A percentile compares a stretch with the other conserved stretches of the same genome.
phyloP scores from a whole-genome alignment of 2,888 invertebrate genomes.

The Seira sanloemensis region DNA sequence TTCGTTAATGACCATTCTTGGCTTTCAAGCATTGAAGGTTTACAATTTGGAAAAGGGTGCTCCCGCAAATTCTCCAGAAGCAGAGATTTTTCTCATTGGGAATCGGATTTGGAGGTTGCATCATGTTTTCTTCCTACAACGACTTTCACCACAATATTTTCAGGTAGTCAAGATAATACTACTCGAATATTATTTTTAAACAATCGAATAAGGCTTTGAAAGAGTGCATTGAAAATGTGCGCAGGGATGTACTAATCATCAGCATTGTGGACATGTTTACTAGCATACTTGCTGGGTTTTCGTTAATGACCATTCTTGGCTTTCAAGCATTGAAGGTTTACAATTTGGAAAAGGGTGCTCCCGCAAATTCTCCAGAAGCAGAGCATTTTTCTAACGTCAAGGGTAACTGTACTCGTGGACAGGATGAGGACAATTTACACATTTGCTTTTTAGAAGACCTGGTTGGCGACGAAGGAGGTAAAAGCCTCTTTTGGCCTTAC shows the following conservation, averaged over 20 bases:
- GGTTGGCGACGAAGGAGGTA: constrained; percentile 32
- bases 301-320: constrained; percentile 82
- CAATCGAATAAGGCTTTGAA: too few species aligned
- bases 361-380: too few species aligned
- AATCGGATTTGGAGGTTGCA: constrained; percentile 84
- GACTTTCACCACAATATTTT: constrained; percentile 82
- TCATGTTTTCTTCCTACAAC: constrained; percentile 88
- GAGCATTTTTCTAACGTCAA: too few species aligned
- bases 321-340: too few species aligned
- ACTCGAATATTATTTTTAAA: too few species aligned
- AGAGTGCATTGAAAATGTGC: too few species aligned
- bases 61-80: too few species aligned
- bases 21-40: too few species aligned
- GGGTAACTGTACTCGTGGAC: constrained; percentile 2
- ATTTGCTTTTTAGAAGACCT: not conserved
- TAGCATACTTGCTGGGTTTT: constrained; percentile 86
- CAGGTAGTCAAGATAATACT: too few species aligned
- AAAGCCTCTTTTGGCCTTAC: not conserved
- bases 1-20: constrained; percentile 82
- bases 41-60: too few species aligned
- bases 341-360: too few species aligned
- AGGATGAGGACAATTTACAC: not conserved
- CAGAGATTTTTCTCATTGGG: constrained; percentile 88
- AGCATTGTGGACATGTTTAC: constrained; percentile 80
- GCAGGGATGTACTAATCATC: constrained; percentile 85